phyloP scores from a whole-genome alignment of 2,113 vertebrate species.

The Sus scrofa region DNA sequence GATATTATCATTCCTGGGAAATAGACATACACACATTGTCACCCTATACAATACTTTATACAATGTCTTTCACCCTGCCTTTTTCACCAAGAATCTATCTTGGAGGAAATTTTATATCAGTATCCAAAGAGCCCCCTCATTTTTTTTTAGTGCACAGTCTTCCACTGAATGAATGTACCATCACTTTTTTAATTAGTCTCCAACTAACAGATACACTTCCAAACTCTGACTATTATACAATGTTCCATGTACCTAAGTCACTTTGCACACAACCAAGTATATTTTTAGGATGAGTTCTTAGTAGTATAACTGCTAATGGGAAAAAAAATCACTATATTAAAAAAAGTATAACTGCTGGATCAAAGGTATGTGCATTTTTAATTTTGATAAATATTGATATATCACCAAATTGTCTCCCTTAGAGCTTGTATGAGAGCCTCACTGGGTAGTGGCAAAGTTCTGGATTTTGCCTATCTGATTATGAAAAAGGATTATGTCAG shows the following conservation, averaged over 20 bases:
- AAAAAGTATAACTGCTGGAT: too few species aligned
- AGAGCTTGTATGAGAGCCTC: background rate
- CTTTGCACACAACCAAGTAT: slow-evolving; percentile 26
- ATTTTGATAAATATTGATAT: background rate
- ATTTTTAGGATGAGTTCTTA: slow-evolving; percentile 30
- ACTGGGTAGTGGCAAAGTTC: background rate
- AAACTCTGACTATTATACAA: background rate
- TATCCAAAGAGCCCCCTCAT: background rate
- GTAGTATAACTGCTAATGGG: background rate
- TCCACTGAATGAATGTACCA: background rate
- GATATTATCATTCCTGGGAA: background rate
- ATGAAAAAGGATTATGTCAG: background rate
- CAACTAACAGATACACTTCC: too few species aligned
- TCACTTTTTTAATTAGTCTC: background rate
- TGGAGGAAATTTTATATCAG: background rate
- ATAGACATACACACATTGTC: background rate
- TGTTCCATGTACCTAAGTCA: background rate
- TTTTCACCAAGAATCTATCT: slow-evolving; percentile 16
- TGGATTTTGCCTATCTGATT: background rate
- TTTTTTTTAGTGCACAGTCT: background rate
- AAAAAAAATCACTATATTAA: too few species aligned
- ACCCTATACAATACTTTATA: background rate
- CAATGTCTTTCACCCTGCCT: background rate
- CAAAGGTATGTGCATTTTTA: background rate
- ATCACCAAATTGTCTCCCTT: background rate